phyloP scores from a whole-genome alignment of 1,140 invertebrate genomes.

The Magallana angulata region DNA sequence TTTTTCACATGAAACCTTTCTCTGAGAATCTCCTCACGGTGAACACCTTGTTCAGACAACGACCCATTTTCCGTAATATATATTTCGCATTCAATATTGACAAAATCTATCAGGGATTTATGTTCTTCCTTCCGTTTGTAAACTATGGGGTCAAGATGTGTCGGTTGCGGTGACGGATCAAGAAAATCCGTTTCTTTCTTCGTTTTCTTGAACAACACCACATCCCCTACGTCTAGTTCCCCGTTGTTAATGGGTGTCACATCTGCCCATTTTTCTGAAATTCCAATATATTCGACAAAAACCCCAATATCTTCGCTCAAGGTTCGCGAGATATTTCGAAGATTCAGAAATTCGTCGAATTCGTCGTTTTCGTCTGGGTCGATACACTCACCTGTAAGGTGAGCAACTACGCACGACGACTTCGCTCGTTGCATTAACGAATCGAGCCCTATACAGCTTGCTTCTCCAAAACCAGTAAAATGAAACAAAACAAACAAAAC shows the following conservation, averaged over 20 bases:
- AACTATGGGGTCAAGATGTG: neutral
- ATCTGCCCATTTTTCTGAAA: neutral
- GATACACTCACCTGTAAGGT: neutral
- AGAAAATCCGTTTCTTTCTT: neutral
- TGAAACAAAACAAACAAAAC: no score
- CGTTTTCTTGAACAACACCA: neutral
- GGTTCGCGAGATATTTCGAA: neutral
- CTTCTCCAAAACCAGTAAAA: neutral
- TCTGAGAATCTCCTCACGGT: slow-evolving; percentile 65
- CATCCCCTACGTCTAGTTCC: neutral
- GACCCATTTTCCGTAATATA: slow-evolving; percentile 62
- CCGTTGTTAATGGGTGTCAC: neutral
- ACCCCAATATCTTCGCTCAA: neutral
- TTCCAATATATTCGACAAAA: neutral
- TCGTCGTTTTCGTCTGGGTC: neutral
- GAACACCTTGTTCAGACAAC: slow-evolving; percentile 65
- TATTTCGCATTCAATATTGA: slow-evolving; percentile 66
- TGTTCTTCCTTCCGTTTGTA: slow-evolving; percentile 46
- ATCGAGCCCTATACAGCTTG: neutral
- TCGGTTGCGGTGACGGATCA: neutral
- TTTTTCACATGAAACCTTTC: slow-evolving; percentile 64
- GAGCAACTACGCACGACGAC: neutral
- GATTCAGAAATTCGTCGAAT: neutral
- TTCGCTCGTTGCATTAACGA: neutral
- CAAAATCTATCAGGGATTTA: slow-evolving; percentile 60